These are phyloP conservation scores for Nanorana parkeri DNA, from an alignment of 2,113 vertebrate species.

Conservation along the genomic window DNA sequence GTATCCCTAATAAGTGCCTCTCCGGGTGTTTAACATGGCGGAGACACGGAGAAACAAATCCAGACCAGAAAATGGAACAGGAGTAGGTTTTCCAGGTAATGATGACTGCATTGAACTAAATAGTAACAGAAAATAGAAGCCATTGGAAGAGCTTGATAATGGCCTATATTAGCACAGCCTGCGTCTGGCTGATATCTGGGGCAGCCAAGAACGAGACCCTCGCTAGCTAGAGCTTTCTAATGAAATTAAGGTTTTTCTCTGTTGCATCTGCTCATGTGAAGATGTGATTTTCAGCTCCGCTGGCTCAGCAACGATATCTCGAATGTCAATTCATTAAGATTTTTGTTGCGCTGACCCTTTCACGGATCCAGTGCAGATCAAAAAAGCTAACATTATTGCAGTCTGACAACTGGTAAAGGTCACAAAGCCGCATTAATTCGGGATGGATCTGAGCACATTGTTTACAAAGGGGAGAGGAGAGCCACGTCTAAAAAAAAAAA, in stretches of 20 bases:
- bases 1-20: too few species aligned
- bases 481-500: conserved; percentile 2
- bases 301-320: conserved; percentile 22
- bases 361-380: conserved; percentile 58
- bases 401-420: conserved; percentile 72
- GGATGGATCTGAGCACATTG: conserved; percentile 46
- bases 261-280: conserved; percentile 4
- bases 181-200: neutral
- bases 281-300: conserved; percentile 34
- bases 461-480: conserved; percentile 42
- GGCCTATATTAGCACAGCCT: too few species aligned
- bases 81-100: too few species aligned
- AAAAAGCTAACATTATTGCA: conserved; percentile 62
- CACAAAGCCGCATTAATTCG: conserved; percentile 61
- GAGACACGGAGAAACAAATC: too few species aligned
- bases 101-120: too few species aligned
- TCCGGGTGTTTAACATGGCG: too few species aligned
- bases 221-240: neutral
- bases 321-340: conserved; percentile 56
- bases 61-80: too few species aligned
- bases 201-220: neutral
- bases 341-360: conserved; percentile 52
- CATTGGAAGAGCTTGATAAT: too few species aligned
- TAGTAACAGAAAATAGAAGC: too few species aligned
- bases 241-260: conserved; percentile 13